Base-by-base conservation (phyloP, 2,113 vertebrate species). In the Microtus ochrogaster region DNA sequence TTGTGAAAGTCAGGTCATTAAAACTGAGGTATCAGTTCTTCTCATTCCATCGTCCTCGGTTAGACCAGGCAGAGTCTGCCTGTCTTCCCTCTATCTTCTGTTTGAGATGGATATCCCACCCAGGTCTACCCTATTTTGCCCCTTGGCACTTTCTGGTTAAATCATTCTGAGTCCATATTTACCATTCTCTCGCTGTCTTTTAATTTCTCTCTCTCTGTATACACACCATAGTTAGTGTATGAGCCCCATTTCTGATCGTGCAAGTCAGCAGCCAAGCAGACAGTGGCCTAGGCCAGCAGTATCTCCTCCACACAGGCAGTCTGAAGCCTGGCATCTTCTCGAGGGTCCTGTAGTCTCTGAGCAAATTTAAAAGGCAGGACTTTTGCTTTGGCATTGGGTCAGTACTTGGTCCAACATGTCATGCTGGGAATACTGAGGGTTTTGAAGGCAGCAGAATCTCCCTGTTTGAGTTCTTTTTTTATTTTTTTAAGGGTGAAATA, bases 331-430 rank as follows among this genome's bases (percentile, higher is more conserved):
- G 12, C 2, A 5, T 70, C 33, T 24, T 87, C 81, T 65, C 11
- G 3, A 83, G 44, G 44, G 12, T 13, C 24, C 2, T 11, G 1
- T 52, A 36, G 24, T 24, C n/a, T 44, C 7, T 90, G n/a, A 47
- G 14, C 14, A 0, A 10, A 26, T 55, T 55, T 44, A n/a, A 66
- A 66, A 41, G 28, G n/a, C 44, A 90, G 19, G 28, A 17, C 17
- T 21, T 28, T 84, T 7, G 4, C n/a, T 41, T 47, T 90, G 52
- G 17, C 36, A 36, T 16, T 26, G 12, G 3, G 21, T 6, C 78
- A 11, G 1, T 22, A 1, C 5, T 21, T 24, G 28, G 39, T 21
- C 3, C 36, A 33, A 16, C 13, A 3, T 13, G 22, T 2, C 0
- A 16, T 28, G 11, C 19, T 49, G 28, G 6, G 24, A 52, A 10